These are phyloP conservation scores for Tupaia tana DNA, from an alignment of 2,113 vertebrate genomes.

Conservation along the genomic window DNA sequence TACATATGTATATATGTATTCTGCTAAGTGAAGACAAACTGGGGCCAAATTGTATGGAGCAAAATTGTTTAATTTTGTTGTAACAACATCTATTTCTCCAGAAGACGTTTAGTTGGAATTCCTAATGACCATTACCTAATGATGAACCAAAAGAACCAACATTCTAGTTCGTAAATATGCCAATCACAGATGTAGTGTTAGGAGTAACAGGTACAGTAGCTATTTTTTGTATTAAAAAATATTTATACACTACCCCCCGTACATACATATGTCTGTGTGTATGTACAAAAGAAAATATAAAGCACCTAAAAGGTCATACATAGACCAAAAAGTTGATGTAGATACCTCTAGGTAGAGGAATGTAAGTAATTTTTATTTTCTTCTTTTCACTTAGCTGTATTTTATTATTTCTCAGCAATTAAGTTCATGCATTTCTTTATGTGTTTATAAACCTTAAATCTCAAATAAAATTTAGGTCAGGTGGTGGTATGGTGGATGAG, in stretches of 20 bases:
- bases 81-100: constrained; percentile 32
- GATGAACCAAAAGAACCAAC: constrained; percentile 21
- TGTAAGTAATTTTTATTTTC: neutral
- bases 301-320: constrained; percentile 1
- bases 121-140: constrained; percentile 15
- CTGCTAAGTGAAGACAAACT: neutral
- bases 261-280: neutral
- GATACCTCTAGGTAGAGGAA: neutral
- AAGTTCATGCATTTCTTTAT: neutral
- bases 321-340: neutral
- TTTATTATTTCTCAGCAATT: constrained; percentile 38
- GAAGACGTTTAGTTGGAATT: constrained; percentile 38
- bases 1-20: neutral
- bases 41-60: neutral
- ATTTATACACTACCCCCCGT: too few relatives aligned
- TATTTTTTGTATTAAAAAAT: neutral
- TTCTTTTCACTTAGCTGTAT: constrained; percentile 27
- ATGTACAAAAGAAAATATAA: neutral
- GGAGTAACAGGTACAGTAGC: neutral
- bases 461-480: neutral
- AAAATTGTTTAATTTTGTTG: constrained; percentile 29
- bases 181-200: neutral
- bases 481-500: too few relatives aligned
- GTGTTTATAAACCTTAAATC: constrained; percentile 34
- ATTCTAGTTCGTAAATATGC: constrained; percentile 12